Evolutionary conservation across 2,797 vertebrate species (phyloP), one percentile per base, ranked within the genome.

Genomic region (Esox masquinongy): DNA sequence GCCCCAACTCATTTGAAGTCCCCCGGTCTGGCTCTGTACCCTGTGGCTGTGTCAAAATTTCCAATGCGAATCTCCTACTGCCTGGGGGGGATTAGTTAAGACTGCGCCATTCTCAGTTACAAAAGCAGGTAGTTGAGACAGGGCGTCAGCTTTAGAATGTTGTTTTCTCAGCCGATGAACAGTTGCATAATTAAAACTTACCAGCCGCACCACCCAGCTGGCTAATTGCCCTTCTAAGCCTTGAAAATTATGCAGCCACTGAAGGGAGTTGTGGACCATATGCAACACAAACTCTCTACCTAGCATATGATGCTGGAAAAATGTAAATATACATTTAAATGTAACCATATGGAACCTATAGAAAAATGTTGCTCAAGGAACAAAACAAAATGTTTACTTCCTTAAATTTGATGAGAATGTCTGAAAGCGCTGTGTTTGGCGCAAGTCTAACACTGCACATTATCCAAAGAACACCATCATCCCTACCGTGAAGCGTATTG

Each of bases 121-220:
- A n/a, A 49, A 56, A 56, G 50, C 74, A 24, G 77, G 49, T 14
- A 43, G 17, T 17, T 64, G 63, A 0, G 76, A 75, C 2, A 77
- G 24, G 2, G 82, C 77, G 31, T 31, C 29, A 31, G 29, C 29
- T 31, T 31, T 31, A 31, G 29, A 31, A 31, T 1, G 3, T 3
- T 1, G 29, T 49, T 77, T 77, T 31, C 29, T 31, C 29, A 31
- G 29, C 0, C 24, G 15, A 24, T 80, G 70, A 1, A 84, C 47
- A 9, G 77, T 84, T 5, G 43, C 36, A 72, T 77, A 75, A n/a
- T 77, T 53, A n/a, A 83, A 77, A 31, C n/a, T 73, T 1, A 73
- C 82, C 6, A 81, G 17, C 11, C 77, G 70, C 7, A 82, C 70
- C 1, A 84, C 22, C 75, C 75, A 84, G 0, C 68, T 53, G 0